phyloP scores from a whole-genome alignment of 1,140 invertebrate genomes.

The Zophobas morio region DNA sequence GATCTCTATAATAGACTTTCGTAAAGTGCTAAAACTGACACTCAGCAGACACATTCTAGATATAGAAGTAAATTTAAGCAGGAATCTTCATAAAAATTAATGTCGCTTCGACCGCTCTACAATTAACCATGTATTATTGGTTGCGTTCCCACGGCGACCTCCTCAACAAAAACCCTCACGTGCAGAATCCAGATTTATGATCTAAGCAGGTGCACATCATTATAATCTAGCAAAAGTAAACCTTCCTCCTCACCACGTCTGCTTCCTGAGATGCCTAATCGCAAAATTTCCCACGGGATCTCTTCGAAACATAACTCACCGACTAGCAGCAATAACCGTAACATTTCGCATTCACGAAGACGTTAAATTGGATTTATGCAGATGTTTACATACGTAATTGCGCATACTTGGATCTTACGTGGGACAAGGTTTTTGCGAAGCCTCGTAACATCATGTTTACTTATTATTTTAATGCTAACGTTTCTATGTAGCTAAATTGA shows the following conservation, averaged over 20 bases:
- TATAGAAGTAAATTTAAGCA: too few relatives aligned
- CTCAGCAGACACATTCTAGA: too few relatives aligned
- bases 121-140: too few relatives aligned
- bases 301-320: neutral
- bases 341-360: conserved; percentile 3
- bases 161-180: too few relatives aligned
- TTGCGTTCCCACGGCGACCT: too few relatives aligned
- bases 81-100: too few relatives aligned
- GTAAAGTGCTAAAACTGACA: too few relatives aligned
- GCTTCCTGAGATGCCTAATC: neutral
- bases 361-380: conserved; percentile 12
- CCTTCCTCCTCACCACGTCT: neutral
- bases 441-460: conserved; percentile 3
- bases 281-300: neutral
- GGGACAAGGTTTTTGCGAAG: neutral
- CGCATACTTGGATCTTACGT: conserved; percentile 7
- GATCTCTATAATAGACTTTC: too few relatives aligned
- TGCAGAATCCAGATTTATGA: too few relatives aligned
- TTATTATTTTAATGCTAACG: conserved; percentile 1
- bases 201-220: too few relatives aligned
- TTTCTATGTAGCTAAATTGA: neutral
- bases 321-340: conserved; percentile 3
- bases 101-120: too few relatives aligned
- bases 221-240: neutral
- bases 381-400: conserved; percentile 14